These are phyloP conservation scores for Chloebia gouldiae DNA, from an alignment of 2,113 vertebrate species.

Conservation along the genomic window DNA sequence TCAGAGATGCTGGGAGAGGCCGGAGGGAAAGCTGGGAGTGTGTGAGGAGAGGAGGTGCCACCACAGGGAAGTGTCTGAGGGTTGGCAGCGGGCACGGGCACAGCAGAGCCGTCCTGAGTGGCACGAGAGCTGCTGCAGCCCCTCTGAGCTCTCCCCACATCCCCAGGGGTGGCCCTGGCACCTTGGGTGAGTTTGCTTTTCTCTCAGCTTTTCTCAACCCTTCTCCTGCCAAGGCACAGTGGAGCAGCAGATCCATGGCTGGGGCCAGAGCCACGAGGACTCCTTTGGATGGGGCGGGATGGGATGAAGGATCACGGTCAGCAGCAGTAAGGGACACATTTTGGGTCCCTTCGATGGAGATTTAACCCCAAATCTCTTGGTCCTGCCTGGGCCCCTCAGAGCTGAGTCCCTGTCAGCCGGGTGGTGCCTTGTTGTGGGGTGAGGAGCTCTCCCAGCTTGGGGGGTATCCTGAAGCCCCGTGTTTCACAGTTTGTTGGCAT, in stretches of 20 bases:
- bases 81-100: neutral
- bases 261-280: neutral
- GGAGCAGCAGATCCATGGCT: fast-evolving
- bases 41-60: constrained; percentile 2
- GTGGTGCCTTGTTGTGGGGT: neutral
- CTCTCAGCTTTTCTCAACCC: neutral
- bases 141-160: neutral
- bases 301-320: neutral
- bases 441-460: neutral
- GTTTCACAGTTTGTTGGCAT: neutral
- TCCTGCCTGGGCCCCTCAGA: fast-evolving
- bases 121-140: neutral
- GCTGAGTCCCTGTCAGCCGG: neutral
- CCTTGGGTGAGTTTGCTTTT: neutral
- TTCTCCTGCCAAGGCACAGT: neutral
- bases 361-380: neutral
- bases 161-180: neutral
- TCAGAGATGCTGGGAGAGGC: neutral
- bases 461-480: neutral
- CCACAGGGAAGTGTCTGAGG: neutral
- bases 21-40: neutral
- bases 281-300: too few species aligned
- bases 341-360: neutral
- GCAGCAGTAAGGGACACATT: neutral
- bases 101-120: fast-evolving